Evolutionary conservation across 2,797 vertebrate genomes (phyloP).

Genomic region (Rhodeus uyekii): DNA sequence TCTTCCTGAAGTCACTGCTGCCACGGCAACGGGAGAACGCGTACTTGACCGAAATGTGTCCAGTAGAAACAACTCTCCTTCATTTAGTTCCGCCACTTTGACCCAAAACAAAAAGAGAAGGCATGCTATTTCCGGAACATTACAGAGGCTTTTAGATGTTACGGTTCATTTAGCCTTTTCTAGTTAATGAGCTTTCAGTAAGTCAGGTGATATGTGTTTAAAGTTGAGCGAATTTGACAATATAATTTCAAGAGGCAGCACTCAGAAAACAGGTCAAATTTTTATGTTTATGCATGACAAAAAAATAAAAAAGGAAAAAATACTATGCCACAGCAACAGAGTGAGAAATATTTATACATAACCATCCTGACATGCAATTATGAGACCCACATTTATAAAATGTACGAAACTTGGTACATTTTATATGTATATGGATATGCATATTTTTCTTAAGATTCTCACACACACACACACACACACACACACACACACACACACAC

Average conservation of each 20-base stretch:
- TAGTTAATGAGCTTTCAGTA: background rate
- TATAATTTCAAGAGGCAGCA: background rate
- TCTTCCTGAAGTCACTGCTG: conserved; percentile 56
- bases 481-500: no score
- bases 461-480: no score
- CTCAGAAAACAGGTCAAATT: background rate
- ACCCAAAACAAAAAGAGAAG: background rate
- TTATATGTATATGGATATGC: background rate
- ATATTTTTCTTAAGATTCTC: no score
- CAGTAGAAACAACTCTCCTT: conserved; percentile 46
- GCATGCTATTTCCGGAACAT: background rate
- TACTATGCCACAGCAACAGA: background rate
- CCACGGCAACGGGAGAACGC: conserved; percentile 70
- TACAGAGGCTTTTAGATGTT: background rate
- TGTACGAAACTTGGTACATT: background rate
- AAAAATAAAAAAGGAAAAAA: background rate
- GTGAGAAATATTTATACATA: background rate
- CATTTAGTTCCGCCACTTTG: conserved; percentile 32
- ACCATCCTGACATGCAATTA: background rate
- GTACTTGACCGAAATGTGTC: conserved; percentile 34
- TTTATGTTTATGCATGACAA: no score
- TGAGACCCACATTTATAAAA: background rate
- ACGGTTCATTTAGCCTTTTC: background rate
- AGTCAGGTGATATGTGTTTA: background rate
- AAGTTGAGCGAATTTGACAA: background rate